These are phyloP conservation scores for Stegodyphus mimosarum DNA, from an alignment of 1,140 invertebrate genomes.

Conservation along the genomic window DNA sequence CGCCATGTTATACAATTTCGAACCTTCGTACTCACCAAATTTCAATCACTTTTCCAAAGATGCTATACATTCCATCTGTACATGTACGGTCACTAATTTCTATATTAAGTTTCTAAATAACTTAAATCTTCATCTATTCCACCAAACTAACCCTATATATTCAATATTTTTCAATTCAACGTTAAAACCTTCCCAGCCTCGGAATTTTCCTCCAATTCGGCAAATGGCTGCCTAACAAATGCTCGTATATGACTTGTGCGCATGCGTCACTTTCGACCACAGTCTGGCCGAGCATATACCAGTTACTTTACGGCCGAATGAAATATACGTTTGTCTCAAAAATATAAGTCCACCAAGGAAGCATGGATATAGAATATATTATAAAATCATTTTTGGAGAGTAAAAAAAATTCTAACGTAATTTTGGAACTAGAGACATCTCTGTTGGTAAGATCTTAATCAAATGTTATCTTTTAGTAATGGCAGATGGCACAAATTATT, in stretches of 20 bases:
- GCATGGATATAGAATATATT: neutral
- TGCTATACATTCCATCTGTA: constrained; percentile 57
- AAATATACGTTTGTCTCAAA: neutral
- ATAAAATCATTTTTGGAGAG: constrained; percentile 1
- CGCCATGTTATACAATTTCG: constrained; percentile 54
- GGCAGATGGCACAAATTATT: too few species aligned
- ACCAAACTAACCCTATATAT: neutral
- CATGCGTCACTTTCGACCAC: constrained; percentile 17
- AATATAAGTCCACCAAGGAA: neutral
- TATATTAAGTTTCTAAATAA: constrained; percentile 2
- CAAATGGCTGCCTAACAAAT: constrained; percentile 55
- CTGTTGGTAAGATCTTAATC: constrained; percentile 8
- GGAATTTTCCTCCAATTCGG: constrained; percentile 11
- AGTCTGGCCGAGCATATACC: neutral
- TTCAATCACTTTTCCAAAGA: constrained; percentile 52
- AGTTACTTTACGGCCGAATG: neutral
- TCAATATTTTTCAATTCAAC: neutral
- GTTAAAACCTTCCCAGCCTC: neutral
- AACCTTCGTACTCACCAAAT: constrained; percentile 42
- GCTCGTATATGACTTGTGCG: constrained; percentile 14
- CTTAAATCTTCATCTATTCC: constrained; percentile 33
- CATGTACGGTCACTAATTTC: constrained; percentile 13
- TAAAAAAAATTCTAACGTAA: constrained; percentile 41
- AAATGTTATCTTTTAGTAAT: too few species aligned
- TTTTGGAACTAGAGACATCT: constrained; percentile 24